These are phyloP conservation scores for Rhynchophorus ferrugineus DNA, from an alignment of 1,140 invertebrate genomes.

Conservation along the genomic window DNA sequence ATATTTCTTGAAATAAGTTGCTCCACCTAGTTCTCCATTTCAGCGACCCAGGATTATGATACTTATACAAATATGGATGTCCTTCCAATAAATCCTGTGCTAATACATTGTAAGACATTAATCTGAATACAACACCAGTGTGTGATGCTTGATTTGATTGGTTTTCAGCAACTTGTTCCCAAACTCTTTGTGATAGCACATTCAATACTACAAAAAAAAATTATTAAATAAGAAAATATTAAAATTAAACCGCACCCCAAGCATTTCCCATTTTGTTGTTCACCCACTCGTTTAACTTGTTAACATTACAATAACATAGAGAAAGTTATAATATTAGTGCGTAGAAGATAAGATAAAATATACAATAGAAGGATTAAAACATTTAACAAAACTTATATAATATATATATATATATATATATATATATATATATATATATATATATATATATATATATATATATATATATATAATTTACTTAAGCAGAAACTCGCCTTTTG, in stretches of 20 bases:
- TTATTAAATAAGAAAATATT: not conserved
- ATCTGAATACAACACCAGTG: constrained; percentile 31
- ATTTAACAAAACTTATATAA: too few relatives aligned
- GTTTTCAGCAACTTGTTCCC: constrained; percentile 5
- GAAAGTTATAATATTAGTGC: too few relatives aligned
- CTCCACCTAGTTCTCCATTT: constrained; percentile 63
- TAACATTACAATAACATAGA: too few relatives aligned
- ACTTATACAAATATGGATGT: constrained; percentile 66
- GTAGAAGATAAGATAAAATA: too few relatives aligned
- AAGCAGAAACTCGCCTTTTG: too few relatives aligned
- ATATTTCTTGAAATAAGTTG: constrained; percentile 65
- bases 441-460: too few relatives aligned
- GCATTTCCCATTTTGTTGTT: not conserved
- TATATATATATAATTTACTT: too few relatives aligned
- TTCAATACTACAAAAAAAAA: not conserved
- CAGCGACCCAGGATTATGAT: constrained; percentile 52
- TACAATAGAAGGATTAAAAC: too few relatives aligned
- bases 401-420: too few relatives aligned
- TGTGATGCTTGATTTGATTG: too few relatives aligned
- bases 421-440: too few relatives aligned
- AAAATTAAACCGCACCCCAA: not conserved
- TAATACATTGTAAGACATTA: constrained; percentile 83
- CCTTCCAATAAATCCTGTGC: constrained; percentile 72
- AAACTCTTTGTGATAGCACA: not conserved
- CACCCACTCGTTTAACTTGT: too few relatives aligned